Percentiles rank a stretch among this genome's conserved stretches.
These are phyloP conservation scores for Steatornis caripensis DNA, from an alignment of 2,113 vertebrate species.

Conservation along the genomic window DNA sequence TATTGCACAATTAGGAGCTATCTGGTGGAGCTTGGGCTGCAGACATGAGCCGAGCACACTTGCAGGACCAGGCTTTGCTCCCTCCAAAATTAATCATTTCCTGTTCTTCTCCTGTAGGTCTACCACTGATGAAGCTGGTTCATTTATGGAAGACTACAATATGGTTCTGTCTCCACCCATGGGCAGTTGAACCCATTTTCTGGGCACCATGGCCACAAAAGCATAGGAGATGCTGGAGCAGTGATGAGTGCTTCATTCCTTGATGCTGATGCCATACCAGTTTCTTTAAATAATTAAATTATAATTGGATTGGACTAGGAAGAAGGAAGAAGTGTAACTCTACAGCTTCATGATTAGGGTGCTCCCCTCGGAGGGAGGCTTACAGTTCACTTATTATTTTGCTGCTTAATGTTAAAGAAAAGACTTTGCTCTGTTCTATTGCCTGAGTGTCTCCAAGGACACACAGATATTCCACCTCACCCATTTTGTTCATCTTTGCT, in stretches of 20 bases:
- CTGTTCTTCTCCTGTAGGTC: background rate
- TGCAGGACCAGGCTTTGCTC: background rate
- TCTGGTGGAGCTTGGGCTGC: background rate
- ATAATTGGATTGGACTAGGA: background rate
- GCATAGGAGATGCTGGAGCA: background rate
- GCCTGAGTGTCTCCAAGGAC: background rate
- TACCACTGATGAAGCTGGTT: background rate
- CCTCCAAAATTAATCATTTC: background rate
- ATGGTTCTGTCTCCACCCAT: background rate
- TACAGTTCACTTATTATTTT: background rate
- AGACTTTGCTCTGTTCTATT: background rate
- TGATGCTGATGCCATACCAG: background rate
- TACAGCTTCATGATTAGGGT: background rate
- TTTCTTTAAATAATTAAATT: background rate
- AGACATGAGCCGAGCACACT: rapidly evolving
- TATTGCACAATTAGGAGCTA: background rate
- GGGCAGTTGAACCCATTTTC: background rate
- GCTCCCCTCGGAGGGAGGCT: background rate
- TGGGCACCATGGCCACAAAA: rapidly evolving
- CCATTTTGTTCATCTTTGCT: background rate
- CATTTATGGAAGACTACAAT: background rate
- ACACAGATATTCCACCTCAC: background rate
- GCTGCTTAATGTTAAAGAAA: background rate
- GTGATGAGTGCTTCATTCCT: background rate
- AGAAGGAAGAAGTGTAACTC: background rate